Base-by-base conservation (phyloP, 2,888 invertebrate genomes). In the Ectobius pallidus region DNA sequence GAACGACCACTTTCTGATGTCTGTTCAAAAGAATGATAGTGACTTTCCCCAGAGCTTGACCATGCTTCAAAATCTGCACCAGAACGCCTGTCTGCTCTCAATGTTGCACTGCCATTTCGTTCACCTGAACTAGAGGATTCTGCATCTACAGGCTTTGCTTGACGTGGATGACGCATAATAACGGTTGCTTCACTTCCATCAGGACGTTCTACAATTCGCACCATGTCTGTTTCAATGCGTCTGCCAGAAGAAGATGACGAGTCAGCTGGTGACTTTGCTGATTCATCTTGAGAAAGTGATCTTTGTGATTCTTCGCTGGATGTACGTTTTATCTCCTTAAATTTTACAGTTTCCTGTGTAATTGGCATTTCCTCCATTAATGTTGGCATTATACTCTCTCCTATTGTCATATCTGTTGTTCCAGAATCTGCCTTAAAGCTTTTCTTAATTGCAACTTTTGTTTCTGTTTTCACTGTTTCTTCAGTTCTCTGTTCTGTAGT, bases 31-130 rank as follows among this genome's bases (percentile, higher is more conserved):
- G 95, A 95, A 76, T 94, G 94, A 80, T 95, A 95, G 78, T 93
- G 92, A 80, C 95, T 95, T 79, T 94, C 94, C 18, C 95, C 94
- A 16, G 94, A 95, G 83, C 95, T 95, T 0, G 94, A 94, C 83
- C 92, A 92, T 2, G 89, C 86, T 81, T 95, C 95, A 27, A 91
- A 86, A 78, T 94, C 94, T 27, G 92, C 89, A 44, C 91, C 91
- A 0, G 94, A 93, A 79, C 90, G 89, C 67, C 93, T 86, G 77
- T 92, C 92, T 1, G 83, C 84, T 49, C 82, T 84, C 2, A 84
- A 78, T 55, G 68, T 75, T n/a, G 71, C 69, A 44, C 73, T 72
- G 20, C 62, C 72, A 81, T 81, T 68, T 79, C 80, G 39, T 75
- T 78, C 30, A 80, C 83, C 83, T 1, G 83, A 82, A 34, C 81